Evolutionary conservation across 1,140 invertebrate species (phyloP).

Genomic region (Papilio polyxenes): DNA sequence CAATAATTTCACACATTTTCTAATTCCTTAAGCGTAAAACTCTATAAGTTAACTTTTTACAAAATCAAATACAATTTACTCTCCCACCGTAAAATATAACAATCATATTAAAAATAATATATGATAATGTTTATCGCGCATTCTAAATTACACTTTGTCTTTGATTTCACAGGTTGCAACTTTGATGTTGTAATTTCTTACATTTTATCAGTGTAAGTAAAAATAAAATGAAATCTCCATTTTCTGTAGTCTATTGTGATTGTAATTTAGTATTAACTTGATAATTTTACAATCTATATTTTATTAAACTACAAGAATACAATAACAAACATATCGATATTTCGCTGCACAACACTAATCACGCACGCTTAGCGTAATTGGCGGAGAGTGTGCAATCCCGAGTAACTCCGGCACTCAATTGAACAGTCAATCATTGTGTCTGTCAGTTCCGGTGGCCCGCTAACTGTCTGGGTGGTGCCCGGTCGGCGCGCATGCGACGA

Average conservation of each 20-base stretch:
- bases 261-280: too few relatives aligned
- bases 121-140: too few relatives aligned
- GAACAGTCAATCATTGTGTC: conserved; percentile 67
- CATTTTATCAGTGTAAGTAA: background rate
- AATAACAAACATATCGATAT: conserved; percentile 6
- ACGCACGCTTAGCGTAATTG: conserved; percentile 33
- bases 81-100: too few relatives aligned
- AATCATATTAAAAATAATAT: too few relatives aligned
- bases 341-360: background rate
- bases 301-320: background rate
- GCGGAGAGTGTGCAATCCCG: conserved; percentile 26
- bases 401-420: conserved; percentile 48
- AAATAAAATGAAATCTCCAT: background rate
- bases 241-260: too few relatives aligned
- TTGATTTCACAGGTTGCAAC: too few relatives aligned
- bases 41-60: background rate
- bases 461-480: conserved; percentile 65
- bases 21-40: background rate
- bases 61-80: too few relatives aligned
- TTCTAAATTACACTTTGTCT: too few relatives aligned
- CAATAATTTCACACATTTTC: background rate
- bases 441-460: conserved; percentile 60
- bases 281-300: too few relatives aligned
- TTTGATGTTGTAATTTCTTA: background rate
- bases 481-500: conserved; percentile 40